Evolutionary conservation across 2,888 invertebrate species (phyloP).

Genomic region (Lepidocyrtinus sp.): DNA sequence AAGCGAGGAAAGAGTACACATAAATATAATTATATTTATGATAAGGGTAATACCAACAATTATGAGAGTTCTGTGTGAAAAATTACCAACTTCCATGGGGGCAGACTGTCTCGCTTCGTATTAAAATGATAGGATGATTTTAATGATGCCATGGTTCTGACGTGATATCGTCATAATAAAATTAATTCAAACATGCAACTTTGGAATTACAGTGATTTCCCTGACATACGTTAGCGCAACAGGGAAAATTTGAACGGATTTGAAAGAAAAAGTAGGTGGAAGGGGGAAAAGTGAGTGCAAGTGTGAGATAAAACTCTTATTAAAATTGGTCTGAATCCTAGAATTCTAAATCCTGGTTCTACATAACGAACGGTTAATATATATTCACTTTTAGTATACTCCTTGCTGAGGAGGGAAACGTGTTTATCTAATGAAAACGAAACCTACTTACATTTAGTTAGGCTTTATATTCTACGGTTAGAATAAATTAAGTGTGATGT

Average conservation of each 20-base stretch:
- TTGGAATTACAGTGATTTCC: not conserved
- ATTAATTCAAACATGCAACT: not conserved
- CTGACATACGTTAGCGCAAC: not conserved
- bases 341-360: not conserved
- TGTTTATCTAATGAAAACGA: not conserved
- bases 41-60: not conserved
- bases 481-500: not conserved
- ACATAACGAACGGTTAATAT: not conserved
- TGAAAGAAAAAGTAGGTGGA: not conserved
- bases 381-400: not conserved
- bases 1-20: not conserved
- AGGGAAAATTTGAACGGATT: not conserved
- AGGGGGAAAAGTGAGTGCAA: not conserved
- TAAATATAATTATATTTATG: not conserved
- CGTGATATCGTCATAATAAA: not conserved
- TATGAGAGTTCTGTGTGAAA: not conserved
- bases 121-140: no score
- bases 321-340: not conserved
- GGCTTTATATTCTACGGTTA: not conserved
- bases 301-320: not conserved
- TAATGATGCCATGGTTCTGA: not conserved
- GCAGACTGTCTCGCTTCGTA: not conserved
- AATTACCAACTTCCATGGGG: not conserved
- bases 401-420: not conserved
- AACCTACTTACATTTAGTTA: not conserved